Conservation (phyloP, 1,140 invertebrate species). For the Drosophila kurseongensis region DNA sequence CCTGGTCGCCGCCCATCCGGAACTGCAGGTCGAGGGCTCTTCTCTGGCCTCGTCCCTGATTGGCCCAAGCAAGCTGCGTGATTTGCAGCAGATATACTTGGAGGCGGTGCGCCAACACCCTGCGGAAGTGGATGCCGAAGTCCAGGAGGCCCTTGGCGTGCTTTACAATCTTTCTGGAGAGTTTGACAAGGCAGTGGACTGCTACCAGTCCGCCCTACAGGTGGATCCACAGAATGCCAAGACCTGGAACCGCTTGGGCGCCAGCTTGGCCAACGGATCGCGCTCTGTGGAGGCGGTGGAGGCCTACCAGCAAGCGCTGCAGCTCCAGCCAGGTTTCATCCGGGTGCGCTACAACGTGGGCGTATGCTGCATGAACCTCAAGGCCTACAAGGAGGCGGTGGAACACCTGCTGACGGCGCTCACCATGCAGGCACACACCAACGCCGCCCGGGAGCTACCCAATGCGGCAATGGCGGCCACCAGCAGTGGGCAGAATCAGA, state of each 20-base stretch:
- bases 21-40: conserved; percentile 31
- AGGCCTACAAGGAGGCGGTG: conserved; percentile 96
- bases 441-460: conserved; percentile 86
- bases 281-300: conserved; percentile 97
- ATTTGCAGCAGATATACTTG: conserved; percentile 93
- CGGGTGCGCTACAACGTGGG: conserved; percentile 98
- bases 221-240: conserved; percentile 94
- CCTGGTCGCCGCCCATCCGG: conserved; percentile 86
- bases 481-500: conserved; percentile 86
- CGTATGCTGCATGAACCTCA: conserved; percentile 98
- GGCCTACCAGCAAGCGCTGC: conserved; percentile 96
- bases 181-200: conserved; percentile 98
- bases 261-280: conserved; percentile 97
- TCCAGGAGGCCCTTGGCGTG: conserved; percentile 97
- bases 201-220: conserved; percentile 95
- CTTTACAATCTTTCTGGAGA: conserved; percentile 97
- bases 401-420: conserved; percentile 97
- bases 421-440: conserved; percentile 95
- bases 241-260: conserved; percentile 98
- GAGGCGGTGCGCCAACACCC: conserved; percentile 93
- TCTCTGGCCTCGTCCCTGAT: conserved; percentile 71
- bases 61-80: conserved; percentile 82
- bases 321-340: conserved; percentile 97
- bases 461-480: conserved; percentile 78
- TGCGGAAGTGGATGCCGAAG: conserved; percentile 93